Base-by-base conservation (phyloP, 2,113 vertebrate species). In the Megaleporinus macrocephalus region DNA sequence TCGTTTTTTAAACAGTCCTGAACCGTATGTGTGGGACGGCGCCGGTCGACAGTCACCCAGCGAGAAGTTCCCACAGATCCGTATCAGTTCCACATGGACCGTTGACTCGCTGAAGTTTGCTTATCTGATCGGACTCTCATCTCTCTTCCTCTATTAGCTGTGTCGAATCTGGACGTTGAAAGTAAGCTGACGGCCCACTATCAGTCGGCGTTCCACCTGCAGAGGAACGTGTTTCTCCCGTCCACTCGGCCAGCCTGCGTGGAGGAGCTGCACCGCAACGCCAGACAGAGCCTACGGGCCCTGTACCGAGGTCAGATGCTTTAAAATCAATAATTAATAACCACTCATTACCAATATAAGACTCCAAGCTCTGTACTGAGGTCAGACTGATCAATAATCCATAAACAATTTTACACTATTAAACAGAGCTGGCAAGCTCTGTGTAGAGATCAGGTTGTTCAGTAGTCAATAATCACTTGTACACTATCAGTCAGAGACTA, bases 101-200 rank as follows among this genome's bases (percentile, higher is more conserved):
- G 36, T 3, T 36, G 36, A 36, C 36, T 10, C 11, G 41, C 4
- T 44, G 4, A 44, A 9, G 41, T 44, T 7, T 11, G 41, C 5
- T 44, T 10, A 44, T 44, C 41, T 44, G 10, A 44, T 44, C 59
- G 65, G 12, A 20, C 24, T 53, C 33, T 0, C 59, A n/a, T 7
- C 27, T 33, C 70, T 30, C 59, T 30, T 26, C 18, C 44, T 44
- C 61, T 57, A 49, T 66, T 93, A 99, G 98, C 98, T 16, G 95
- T 98, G 79, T 99, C 98, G 30, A 96, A 96, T 88, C 93, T 99
- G 95, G 98, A 99, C 76, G 90, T 93, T 74, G 98, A 99, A 91
- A 98, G 97, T 87, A 99, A 99, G 91, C 92, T 98, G 92, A 96
- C 93, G 0, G 89, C 92, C 11, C 95, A 98, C 69, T 98, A 96